A percentile compares a stretch with the other conserved stretches of the same genome.
These are phyloP conservation scores for Dascillus cervinus DNA, from an alignment of 2,888 invertebrate species.

Conservation along the genomic window DNA sequence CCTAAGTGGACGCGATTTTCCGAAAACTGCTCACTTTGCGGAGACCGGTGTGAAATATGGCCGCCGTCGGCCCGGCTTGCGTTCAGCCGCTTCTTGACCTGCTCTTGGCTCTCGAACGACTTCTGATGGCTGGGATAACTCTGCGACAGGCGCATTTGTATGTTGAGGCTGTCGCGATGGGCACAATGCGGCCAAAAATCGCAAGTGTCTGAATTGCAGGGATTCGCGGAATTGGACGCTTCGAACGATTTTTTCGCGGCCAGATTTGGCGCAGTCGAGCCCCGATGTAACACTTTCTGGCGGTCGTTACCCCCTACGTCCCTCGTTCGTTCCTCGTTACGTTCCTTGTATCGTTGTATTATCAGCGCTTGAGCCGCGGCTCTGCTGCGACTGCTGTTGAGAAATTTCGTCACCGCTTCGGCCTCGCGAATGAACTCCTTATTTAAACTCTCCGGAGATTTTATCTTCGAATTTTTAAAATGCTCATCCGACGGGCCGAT, in stretches of 20 bases:
- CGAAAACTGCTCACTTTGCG: slow-evolving; percentile 4
- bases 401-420: slow-evolving; percentile 49
- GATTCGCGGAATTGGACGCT: slow-evolving; percentile 35
- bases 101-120: slow-evolving; percentile 32
- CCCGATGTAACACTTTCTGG: slow-evolving; percentile 42
- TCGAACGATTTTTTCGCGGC: too few species aligned
- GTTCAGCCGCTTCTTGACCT: slow-evolving; percentile 17
- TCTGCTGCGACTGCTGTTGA: slow-evolving; percentile 48
- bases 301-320: slow-evolving; percentile 35
- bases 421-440: slow-evolving; percentile 49
- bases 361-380: slow-evolving; percentile 46
- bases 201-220: slow-evolving; percentile 50
- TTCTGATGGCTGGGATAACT: slow-evolving; percentile 48
- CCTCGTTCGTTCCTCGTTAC: slow-evolving; percentile 29
- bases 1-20: too few species aligned
- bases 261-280: slow-evolving; percentile 36
- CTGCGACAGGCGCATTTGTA: slow-evolving; percentile 45
- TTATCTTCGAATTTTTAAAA: slow-evolving; percentile 19
- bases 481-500: slow-evolving; percentile 29
- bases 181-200: slow-evolving; percentile 58
- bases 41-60: slow-evolving; percentile 7
- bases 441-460: slow-evolving; percentile 30
- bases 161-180: slow-evolving; percentile 39
- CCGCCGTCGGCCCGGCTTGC: slow-evolving; percentile 1
- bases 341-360: slow-evolving; percentile 38